Conservation (phyloP, 2,113 vertebrate genomes). For the Upupa epops region DNA sequence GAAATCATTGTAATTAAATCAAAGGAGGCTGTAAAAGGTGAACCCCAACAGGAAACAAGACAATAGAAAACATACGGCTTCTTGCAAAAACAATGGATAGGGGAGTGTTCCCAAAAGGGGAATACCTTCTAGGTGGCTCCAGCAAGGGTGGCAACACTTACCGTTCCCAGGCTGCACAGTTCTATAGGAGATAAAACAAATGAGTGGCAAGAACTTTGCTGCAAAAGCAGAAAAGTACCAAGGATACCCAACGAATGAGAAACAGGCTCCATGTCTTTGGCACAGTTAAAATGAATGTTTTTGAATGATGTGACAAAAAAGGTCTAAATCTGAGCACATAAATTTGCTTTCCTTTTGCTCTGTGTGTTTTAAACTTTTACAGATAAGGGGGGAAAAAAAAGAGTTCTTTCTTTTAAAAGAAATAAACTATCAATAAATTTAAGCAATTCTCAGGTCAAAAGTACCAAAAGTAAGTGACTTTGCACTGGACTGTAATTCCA, state of each 20-base stretch:
- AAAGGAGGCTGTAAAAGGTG: neutral
- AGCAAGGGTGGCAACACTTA: neutral
- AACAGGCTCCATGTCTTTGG: neutral
- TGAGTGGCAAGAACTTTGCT: rapidly evolving
- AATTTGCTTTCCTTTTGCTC: neutral
- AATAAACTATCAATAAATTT: neutral
- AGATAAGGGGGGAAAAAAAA: neutral
- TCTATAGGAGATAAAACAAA: neutral
- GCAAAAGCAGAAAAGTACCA: neutral
- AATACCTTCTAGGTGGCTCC: neutral
- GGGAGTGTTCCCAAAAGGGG: neutral
- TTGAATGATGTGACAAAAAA: neutral
- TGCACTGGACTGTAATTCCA: rapidly evolving
- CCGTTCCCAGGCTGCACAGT: neutral
- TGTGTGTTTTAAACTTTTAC: neutral
- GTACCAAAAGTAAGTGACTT: neutral
- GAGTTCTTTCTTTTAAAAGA: neutral
- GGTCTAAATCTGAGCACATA: neutral
- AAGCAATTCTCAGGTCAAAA: neutral
- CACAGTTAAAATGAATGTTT: neutral
- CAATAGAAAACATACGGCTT: neutral
- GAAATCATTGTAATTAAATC: neutral
- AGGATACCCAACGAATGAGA: neutral
- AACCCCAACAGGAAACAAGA: neutral
- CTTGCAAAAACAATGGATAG: rapidly evolving